Evolutionary conservation across 1,140 invertebrate genomes (phyloP).

Genomic region (Adoxophyes honmai): DNA sequence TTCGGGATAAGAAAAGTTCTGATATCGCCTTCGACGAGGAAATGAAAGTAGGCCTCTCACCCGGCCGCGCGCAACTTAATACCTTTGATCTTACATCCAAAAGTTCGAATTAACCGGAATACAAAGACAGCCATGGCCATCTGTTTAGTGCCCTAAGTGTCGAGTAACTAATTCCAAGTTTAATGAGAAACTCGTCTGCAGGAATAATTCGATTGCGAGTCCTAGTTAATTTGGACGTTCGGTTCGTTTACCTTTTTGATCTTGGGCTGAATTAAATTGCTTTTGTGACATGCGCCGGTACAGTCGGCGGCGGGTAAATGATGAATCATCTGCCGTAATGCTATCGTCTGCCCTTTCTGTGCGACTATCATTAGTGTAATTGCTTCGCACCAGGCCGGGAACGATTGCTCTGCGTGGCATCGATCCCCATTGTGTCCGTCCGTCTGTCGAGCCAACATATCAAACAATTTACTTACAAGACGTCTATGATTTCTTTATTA

Average conservation of each 20-base stretch:
- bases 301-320: constrained; percentile 18
- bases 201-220: constrained; percentile 52
- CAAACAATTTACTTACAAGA: constrained; percentile 59
- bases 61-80: constrained; percentile 53
- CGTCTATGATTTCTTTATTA: constrained; percentile 66
- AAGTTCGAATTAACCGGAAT: constrained; percentile 63
- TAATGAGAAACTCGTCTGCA: constrained; percentile 55
- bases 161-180: constrained; percentile 60
- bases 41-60: constrained; percentile 60
- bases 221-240: constrained; percentile 44
- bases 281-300: constrained; percentile 22
- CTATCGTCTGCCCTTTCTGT: constrained; percentile 36
- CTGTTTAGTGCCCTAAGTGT: constrained; percentile 43
- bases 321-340: constrained; percentile 38
- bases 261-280: constrained; percentile 31
- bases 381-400: constrained; percentile 40
- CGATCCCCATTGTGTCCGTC: constrained; percentile 37
- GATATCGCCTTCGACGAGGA: constrained; percentile 43
- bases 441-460: constrained; percentile 40
- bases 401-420: constrained; percentile 42
- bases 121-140: constrained; percentile 56
- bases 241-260: constrained; percentile 37
- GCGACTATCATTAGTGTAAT: constrained; percentile 53
- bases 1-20: constrained; percentile 66
- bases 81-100: constrained; percentile 61